A percentile compares a stretch with the other conserved stretches of the same genome.
Evolutionary conservation across 2,888 invertebrate genomes (phyloP).

Genomic region (Glaucopsyche alexis): DNA sequence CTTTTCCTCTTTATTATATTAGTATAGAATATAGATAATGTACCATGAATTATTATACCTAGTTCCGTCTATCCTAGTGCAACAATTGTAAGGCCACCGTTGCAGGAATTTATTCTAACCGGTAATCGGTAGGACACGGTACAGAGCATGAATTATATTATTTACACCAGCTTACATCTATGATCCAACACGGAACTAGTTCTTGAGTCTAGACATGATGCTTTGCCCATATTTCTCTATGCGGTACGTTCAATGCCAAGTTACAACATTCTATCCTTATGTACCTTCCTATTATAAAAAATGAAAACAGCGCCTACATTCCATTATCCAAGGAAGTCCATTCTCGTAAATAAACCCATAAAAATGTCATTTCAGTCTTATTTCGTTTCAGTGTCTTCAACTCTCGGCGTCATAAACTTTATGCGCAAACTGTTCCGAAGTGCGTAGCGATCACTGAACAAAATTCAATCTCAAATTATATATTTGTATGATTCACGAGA

Average conservation of each 20-base stretch:
- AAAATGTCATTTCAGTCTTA: constrained; percentile 19
- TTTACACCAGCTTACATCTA: constrained; percentile 12
- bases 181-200: constrained; percentile 8
- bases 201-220: not conserved
- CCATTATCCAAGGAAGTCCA: not conserved
- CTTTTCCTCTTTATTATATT: too few relatives aligned
- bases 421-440: not conserved
- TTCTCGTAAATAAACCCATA: constrained; percentile 8
- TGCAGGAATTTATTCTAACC: not conserved
- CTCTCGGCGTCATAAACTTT: constrained; percentile 9
- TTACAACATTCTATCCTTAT: not conserved
- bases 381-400: constrained; percentile 3
- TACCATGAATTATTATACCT: not conserved
- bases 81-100: not conserved
- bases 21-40: too few relatives aligned
- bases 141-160: constrained; percentile 2
- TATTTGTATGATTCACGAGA: not conserved
- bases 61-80: constrained; percentile 1
- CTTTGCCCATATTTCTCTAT: not conserved
- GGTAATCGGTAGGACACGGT: not conserved
- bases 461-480: constrained; percentile 1
- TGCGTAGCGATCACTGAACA: not conserved
- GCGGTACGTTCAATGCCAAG: not conserved
- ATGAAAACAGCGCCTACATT: not conserved
- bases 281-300: not conserved